Percentiles rank a stretch among this genome's conserved stretches.
Conservation (phyloP, 64 coral and sea anemone genomes). For the Montipora capricornis region DNA sequence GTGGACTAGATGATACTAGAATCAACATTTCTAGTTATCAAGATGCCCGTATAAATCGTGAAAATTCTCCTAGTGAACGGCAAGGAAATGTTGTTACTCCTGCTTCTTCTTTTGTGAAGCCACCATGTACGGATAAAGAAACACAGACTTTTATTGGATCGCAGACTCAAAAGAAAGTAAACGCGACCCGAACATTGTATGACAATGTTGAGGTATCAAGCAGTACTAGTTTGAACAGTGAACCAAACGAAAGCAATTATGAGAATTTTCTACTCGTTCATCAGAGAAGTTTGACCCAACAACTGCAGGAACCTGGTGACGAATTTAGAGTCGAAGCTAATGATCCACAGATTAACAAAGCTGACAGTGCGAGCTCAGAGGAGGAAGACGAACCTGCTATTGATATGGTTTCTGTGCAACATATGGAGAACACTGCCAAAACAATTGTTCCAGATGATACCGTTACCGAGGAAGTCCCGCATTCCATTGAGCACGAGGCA, state of each 20-base stretch:
- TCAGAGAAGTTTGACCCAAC: neutral
- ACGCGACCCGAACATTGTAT: neutral
- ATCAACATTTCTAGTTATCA: neutral
- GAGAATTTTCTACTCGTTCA: neutral
- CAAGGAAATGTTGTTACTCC: neutral
- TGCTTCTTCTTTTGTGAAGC: neutral
- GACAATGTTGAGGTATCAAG: neutral
- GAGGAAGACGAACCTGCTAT: neutral
- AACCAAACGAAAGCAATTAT: neutral
- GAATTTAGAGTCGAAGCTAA: neutral
- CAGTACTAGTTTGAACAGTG: neutral
- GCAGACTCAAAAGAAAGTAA: neutral
- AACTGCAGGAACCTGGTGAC: neutral
- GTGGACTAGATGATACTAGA: neutral
- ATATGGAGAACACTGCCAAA: neutral
- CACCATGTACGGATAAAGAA: neutral
- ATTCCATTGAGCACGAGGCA: neutral
- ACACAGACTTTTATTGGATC: constrained; percentile 9
- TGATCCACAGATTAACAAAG: neutral
- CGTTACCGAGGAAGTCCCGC: neutral
- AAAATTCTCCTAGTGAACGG: neutral
- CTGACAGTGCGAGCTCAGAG: neutral
- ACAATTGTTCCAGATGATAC: neutral
- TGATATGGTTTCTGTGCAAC: neutral
- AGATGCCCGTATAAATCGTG: neutral